These are phyloP conservation scores for Perca flavescens DNA, from an alignment of 2,113 vertebrate species.

Conservation along the genomic window DNA sequence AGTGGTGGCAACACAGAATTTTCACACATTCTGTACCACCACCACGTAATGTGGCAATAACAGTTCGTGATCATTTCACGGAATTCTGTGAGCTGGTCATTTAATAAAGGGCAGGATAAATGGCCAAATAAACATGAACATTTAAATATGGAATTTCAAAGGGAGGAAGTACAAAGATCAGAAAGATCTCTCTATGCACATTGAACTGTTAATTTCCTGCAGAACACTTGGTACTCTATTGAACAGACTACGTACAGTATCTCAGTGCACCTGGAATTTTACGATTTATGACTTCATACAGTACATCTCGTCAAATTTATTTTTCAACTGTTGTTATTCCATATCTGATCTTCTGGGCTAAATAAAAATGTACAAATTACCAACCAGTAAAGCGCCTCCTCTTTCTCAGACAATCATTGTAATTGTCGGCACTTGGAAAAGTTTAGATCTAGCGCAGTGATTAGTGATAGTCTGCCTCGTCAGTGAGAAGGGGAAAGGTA, in stretches of 20 bases:
- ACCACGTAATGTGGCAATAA: no score
- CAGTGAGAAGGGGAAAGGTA: constrained; percentile 56
- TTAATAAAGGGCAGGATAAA: not conserved
- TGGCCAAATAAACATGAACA: constrained; percentile 6
- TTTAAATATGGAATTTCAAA: not conserved
- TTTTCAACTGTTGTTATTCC: constrained; percentile 6
- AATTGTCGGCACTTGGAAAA: constrained; percentile 68
- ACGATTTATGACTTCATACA: not conserved
- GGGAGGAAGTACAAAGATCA: not conserved
- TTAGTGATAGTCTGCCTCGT: constrained; percentile 65
- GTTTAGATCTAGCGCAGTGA: constrained; percentile 65
- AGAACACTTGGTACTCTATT: not conserved
- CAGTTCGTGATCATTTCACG: no score
- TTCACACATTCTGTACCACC: no score
- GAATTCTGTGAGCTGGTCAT: not conserved
- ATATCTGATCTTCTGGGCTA: constrained; percentile 13
- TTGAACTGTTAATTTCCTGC: not conserved
- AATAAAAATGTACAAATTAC: constrained; percentile 23
- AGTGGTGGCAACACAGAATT: no score
- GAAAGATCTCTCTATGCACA: not conserved
- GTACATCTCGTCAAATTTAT: not conserved
- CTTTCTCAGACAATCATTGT: constrained; percentile 61
- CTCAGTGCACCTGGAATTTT: not conserved
- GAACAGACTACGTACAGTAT: not conserved
- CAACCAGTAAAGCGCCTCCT: constrained; percentile 19